These are phyloP conservation scores for Emys orbicularis DNA, from an alignment of 2,797 vertebrate genomes.

Conservation along the genomic window DNA sequence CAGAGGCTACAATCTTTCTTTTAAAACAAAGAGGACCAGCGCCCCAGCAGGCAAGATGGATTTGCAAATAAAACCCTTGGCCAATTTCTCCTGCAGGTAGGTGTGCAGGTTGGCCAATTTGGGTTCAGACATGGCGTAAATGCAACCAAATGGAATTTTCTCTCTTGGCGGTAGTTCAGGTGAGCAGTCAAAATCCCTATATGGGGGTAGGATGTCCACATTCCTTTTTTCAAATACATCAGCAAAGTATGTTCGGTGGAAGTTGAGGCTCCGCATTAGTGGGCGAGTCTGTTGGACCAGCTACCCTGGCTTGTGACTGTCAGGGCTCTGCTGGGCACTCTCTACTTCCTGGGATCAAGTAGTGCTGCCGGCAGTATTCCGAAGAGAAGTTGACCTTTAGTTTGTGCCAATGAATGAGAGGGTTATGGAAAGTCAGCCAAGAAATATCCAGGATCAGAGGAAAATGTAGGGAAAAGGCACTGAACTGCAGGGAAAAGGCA, in stretches of 20 bases:
- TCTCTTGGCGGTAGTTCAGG: not conserved
- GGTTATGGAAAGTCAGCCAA: not conserved
- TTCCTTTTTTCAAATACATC: not conserved
- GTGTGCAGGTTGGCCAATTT: not conserved
- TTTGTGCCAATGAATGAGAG: not conserved
- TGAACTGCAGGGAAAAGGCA: too few species aligned
- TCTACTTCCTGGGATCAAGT: not conserved
- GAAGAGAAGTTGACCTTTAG: not conserved
- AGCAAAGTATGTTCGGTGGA: not conserved
- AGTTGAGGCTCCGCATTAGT: not conserved
- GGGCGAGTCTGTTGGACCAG: not conserved
- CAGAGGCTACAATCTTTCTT: too few species aligned
- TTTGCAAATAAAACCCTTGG: too few species aligned
- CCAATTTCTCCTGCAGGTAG: not conserved
- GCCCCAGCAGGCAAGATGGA: too few species aligned
- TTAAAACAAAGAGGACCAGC: too few species aligned
- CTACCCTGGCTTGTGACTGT: not conserved
- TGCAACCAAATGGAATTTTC: not conserved
- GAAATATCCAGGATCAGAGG: too few species aligned
- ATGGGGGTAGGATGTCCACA: not conserved
- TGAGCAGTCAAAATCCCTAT: not conserved
- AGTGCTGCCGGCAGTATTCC: not conserved
- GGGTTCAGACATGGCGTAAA: not conserved
- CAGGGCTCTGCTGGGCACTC: not conserved
- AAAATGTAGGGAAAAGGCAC: too few species aligned